A percentile compares a stretch with the other conserved stretches of the same genome.
Evolutionary conservation across 2,888 invertebrate species (phyloP).

Genomic region (Gasteruption jaculator): DNA sequence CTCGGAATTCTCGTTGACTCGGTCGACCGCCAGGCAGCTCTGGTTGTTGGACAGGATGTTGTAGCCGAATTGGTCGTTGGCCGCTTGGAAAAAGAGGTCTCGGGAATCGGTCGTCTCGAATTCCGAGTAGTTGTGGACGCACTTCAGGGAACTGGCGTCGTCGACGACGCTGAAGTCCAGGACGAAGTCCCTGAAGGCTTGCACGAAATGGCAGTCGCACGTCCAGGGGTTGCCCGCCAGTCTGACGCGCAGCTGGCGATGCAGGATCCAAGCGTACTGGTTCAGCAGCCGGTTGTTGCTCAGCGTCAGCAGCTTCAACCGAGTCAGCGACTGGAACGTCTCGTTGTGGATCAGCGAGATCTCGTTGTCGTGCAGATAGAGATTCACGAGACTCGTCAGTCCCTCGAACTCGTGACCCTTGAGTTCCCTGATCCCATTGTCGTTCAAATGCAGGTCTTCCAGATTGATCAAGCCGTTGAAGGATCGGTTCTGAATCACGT

Average conservation of each 20-base stretch:
- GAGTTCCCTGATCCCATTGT: slow-evolving; percentile 66
- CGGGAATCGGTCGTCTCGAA: slow-evolving; percentile 55
- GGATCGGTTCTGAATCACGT: slow-evolving; percentile 74
- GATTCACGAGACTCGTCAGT: slow-evolving; percentile 65
- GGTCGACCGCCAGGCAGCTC: slow-evolving; percentile 15
- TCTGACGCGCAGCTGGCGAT: slow-evolving; percentile 62
- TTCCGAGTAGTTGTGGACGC: slow-evolving; percentile 64
- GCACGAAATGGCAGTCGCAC: slow-evolving; percentile 77
- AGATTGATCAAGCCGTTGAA: slow-evolving; percentile 79
- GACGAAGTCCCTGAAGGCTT: slow-evolving; percentile 73
- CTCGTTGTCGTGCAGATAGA: slow-evolving; percentile 72
- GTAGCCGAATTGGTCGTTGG: slow-evolving; percentile 60
- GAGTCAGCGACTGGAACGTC: slow-evolving; percentile 66
- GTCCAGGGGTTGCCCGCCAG: slow-evolving; percentile 75
- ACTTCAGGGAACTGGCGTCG: slow-evolving; percentile 64
- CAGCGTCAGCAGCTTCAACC: slow-evolving; percentile 63
- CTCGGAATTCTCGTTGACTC: slow-evolving; percentile 61
- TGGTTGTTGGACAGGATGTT: slow-evolving; percentile 62
- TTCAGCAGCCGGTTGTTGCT: slow-evolving; percentile 69
- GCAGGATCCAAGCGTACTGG: slow-evolving; percentile 70
- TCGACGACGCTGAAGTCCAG: slow-evolving; percentile 63
- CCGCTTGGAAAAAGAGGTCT: slow-evolving; percentile 57
- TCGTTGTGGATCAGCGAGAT: slow-evolving; percentile 66
- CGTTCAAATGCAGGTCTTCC: slow-evolving; percentile 70
- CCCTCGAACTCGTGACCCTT: slow-evolving; percentile 79